phyloP scores from a whole-genome alignment of 2,113 vertebrate genomes.

The Peromyscus leucopus region DNA sequence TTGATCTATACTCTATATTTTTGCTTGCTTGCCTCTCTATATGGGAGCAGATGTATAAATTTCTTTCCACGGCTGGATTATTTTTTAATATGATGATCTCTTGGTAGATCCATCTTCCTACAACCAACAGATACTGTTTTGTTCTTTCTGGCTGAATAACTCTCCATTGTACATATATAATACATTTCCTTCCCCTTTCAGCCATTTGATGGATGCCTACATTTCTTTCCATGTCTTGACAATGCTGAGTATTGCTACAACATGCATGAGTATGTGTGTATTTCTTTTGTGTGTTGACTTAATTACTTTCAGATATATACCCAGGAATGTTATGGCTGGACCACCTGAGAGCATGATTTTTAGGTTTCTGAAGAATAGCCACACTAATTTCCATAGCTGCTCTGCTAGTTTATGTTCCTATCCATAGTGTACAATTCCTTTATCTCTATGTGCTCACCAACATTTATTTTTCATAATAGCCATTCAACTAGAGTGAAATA shows the following conservation, averaged over 20 bases:
- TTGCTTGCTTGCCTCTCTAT: background rate
- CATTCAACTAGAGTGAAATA: background rate
- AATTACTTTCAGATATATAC: background rate
- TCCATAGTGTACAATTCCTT: background rate
- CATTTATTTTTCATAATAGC: background rate
- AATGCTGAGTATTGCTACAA: background rate
- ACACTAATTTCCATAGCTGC: background rate
- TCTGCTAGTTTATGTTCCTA: background rate
- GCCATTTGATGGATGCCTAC: background rate
- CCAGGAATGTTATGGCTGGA: background rate
- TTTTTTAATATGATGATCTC: background rate
- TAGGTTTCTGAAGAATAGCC: background rate
- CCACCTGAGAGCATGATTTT: background rate
- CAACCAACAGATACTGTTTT: background rate
- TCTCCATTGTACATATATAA: background rate
- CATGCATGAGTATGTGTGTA: background rate
- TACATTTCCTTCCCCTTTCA: background rate
- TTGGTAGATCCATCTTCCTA: background rate
- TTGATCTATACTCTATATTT: background rate
- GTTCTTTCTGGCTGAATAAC: background rate
- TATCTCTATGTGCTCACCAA: background rate
- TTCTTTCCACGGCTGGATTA: background rate
- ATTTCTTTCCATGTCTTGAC: background rate
- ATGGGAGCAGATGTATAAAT: background rate
- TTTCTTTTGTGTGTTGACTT: background rate